Conservation (phyloP, 2,888 invertebrate species). For the Agrilus cyanescens region DNA sequence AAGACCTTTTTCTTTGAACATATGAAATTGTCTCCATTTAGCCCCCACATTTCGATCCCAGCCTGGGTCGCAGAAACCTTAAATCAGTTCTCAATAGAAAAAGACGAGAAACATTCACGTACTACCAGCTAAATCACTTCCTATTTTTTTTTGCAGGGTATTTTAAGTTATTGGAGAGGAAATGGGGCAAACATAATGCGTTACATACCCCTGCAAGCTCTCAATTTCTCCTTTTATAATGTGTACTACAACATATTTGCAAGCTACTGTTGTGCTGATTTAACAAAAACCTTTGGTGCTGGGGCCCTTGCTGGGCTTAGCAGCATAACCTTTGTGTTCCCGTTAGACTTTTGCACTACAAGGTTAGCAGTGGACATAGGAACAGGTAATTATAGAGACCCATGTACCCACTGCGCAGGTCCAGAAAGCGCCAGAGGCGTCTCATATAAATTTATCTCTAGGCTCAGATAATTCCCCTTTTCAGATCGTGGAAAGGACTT, state of each 20-base stretch:
- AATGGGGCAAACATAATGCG: slow-evolving; percentile 15
- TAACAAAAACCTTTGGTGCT: slow-evolving; percentile 8
- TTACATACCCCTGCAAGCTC: slow-evolving; percentile 16
- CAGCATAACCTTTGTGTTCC: slow-evolving; percentile 10
- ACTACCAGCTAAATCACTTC: neutral
- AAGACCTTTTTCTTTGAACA: too few species aligned
- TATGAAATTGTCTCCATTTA: too few species aligned
- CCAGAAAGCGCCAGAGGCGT: neutral
- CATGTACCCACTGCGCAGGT: neutral
- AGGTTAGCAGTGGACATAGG: slow-evolving; percentile 14
- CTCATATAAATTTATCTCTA: too few species aligned
- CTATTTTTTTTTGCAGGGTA: slow-evolving; percentile 9
- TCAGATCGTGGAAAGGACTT: neutral
- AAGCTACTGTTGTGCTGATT: neutral
- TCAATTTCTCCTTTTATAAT: slow-evolving; percentile 15
- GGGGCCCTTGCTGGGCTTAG: slow-evolving; percentile 15
- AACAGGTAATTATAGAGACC: neutral
- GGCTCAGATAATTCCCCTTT: too few species aligned
- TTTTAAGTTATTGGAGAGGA: slow-evolving; percentile 17
- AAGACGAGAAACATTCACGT: neutral
- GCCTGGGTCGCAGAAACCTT: too few species aligned
- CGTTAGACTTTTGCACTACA: slow-evolving; percentile 17
- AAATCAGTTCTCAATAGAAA: too few species aligned
- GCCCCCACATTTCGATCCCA: too few species aligned
- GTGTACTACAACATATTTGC: neutral